Conservation (phyloP, 2,888 invertebrate species). For the Drosophila peninsularis region DNA sequence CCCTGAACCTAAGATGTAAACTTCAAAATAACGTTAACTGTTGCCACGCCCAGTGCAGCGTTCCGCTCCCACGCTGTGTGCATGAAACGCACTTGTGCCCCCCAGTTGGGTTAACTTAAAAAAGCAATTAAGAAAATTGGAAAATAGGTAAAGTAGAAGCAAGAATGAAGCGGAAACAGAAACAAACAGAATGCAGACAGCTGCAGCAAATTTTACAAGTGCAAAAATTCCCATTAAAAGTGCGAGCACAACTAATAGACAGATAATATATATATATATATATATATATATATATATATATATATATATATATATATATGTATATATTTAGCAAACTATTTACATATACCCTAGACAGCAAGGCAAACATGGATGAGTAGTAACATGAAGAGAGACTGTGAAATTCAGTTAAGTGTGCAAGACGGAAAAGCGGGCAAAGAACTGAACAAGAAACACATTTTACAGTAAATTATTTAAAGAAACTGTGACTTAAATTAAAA, state of each 20-base stretch:
- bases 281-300: not conserved
- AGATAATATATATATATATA: too few relatives aligned
- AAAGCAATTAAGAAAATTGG: slow-evolving; percentile 57
- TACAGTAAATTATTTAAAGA: not conserved
- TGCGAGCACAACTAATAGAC: not conserved
- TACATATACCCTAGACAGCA: not conserved
- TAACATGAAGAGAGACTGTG: not conserved
- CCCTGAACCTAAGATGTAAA: not conserved
- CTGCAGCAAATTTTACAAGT: slow-evolving; percentile 28
- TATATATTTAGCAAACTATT: slow-evolving; percentile 1
- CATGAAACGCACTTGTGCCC: slow-evolving; percentile 38
- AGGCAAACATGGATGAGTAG: not conserved
- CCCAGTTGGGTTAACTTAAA: slow-evolving; percentile 26
- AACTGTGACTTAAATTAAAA: slow-evolving; percentile 23
- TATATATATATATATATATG: not conserved
- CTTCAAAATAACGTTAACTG: slow-evolving; percentile 6
- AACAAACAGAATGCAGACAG: slow-evolving; percentile 21
- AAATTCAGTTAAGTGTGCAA: not conserved
- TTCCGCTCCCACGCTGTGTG: not conserved
- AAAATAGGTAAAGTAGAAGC: slow-evolving; percentile 22
- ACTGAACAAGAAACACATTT: slow-evolving; percentile 8
- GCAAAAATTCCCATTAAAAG: slow-evolving; percentile 15
- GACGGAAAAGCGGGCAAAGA: not conserved
- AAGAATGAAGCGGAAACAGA: slow-evolving; percentile 10
- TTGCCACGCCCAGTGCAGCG: not conserved